Conservation (phyloP, 2,113 vertebrate genomes). For the Prionailurus viverrinus region DNA sequence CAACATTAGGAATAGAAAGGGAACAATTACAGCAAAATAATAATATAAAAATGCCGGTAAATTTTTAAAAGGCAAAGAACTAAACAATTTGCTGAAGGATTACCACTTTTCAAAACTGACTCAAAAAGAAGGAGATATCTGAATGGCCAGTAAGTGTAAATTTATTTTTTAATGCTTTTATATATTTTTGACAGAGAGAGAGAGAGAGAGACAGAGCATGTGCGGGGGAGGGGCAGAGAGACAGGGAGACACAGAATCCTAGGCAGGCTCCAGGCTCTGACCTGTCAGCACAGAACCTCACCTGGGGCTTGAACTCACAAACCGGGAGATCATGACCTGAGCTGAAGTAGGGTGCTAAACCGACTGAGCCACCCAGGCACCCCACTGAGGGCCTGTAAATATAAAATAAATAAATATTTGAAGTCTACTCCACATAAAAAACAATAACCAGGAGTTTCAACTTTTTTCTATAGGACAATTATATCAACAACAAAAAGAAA, state of each 20-base stretch:
- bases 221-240: too few species aligned
- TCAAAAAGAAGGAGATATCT: background rate
- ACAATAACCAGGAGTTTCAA: background rate
- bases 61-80: background rate
- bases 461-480: background rate
- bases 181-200: too few species aligned
- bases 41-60: background rate
- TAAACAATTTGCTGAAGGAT: background rate
- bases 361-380: too few species aligned
- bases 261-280: too few species aligned
- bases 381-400: background rate
- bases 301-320: too few species aligned
- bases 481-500: background rate
- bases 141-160: background rate
- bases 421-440: background rate
- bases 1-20: background rate
- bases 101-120: background rate
- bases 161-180: too few species aligned
- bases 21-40: background rate
- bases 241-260: too few species aligned
- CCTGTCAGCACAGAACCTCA: too few species aligned
- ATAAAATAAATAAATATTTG: background rate
- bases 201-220: too few species aligned
- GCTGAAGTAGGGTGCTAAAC: too few species aligned
- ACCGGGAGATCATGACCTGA: too few species aligned